phyloP scores from a whole-genome alignment of 2,888 invertebrate genomes.

The Abscondita cerata region DNA sequence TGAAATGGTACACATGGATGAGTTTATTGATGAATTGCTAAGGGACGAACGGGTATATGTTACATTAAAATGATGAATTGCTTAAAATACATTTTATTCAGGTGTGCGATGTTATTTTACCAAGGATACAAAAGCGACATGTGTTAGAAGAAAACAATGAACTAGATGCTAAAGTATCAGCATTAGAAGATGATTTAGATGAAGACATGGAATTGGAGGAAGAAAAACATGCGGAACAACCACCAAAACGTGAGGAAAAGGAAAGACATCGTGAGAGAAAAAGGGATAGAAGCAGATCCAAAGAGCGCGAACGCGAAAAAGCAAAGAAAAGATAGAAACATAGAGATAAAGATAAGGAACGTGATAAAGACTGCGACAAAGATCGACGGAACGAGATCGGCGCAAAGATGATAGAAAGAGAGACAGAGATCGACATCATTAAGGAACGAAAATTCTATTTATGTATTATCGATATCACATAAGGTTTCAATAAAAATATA shows the following conservation, averaged over 20 bases:
- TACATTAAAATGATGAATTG: no score
- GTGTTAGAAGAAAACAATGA: conserved; percentile 96
- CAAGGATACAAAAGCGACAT: conserved; percentile 88
- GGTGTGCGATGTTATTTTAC: conserved; percentile 93
- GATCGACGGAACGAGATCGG: no score
- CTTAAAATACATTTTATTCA: no score
- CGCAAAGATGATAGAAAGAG: conserved; percentile 44
- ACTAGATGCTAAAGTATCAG: conserved; percentile 89
- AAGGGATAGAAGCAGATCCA: conserved; percentile 63
- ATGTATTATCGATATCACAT: conserved; percentile 24
- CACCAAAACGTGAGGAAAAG: conserved; percentile 63
- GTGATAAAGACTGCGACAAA: conserved; percentile 56
- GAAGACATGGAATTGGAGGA: conserved; percentile 78
- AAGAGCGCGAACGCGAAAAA: conserved; percentile 62
- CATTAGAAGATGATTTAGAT: conserved; percentile 88
- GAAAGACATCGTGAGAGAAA: conserved; percentile 60
- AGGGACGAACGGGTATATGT: conserved; percentile 71
- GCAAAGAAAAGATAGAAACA: no score
- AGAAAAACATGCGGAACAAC: conserved; percentile 58
- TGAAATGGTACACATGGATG: conserved; percentile 96
- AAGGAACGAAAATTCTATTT: conserved; percentile 25
- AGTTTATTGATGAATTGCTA: conserved; percentile 93
- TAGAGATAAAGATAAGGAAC: conserved; percentile 57
- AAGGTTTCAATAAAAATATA: conserved; percentile 25
- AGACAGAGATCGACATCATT: conserved; percentile 51